phyloP scores from a whole-genome alignment of 92 coral and sea anemone genomes.

The Epizoanthus rinbou region DNA sequence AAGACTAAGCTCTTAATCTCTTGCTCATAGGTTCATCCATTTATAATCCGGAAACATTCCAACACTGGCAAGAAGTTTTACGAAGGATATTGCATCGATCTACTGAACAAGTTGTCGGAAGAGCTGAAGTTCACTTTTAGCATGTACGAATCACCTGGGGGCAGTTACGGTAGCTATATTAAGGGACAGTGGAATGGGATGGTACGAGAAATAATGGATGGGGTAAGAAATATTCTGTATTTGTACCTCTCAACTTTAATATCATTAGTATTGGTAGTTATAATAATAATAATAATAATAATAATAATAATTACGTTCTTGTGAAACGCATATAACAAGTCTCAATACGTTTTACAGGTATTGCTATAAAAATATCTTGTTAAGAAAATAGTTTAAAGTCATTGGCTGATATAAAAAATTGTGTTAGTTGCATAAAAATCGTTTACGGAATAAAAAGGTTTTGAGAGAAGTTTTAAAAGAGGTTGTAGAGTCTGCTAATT shows the following conservation, averaged over 20 bases:
- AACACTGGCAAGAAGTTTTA: slow-evolving; percentile 46
- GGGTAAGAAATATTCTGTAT: slow-evolving; percentile 33
- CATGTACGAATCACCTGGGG: slow-evolving; percentile 58
- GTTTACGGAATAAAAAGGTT: no score
- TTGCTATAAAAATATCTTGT: no score
- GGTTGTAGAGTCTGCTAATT: no score
- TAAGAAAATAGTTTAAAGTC: no score
- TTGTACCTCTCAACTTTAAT: not conserved
- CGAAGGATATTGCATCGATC: slow-evolving; percentile 74
- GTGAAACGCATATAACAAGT: no score
- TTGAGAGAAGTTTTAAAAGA: no score
- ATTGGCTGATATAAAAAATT: no score
- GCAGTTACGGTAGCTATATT: slow-evolving; percentile 62
- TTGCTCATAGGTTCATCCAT: slow-evolving; percentile 62
- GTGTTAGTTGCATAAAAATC: no score
- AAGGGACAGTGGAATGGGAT: slow-evolving; percentile 80
- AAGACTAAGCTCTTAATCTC: not conserved
- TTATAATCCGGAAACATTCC: slow-evolving; percentile 36
- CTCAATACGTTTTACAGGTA: no score
- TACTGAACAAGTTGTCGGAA: slow-evolving; percentile 59
- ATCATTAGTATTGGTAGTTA: no score
- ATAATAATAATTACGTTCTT: no score
- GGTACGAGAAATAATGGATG: slow-evolving; percentile 61
- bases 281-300: no score
- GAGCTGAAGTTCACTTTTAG: slow-evolving; percentile 61